Base-by-base conservation (phyloP, 2,888 invertebrate species). In the Aleiodes alternator region DNA sequence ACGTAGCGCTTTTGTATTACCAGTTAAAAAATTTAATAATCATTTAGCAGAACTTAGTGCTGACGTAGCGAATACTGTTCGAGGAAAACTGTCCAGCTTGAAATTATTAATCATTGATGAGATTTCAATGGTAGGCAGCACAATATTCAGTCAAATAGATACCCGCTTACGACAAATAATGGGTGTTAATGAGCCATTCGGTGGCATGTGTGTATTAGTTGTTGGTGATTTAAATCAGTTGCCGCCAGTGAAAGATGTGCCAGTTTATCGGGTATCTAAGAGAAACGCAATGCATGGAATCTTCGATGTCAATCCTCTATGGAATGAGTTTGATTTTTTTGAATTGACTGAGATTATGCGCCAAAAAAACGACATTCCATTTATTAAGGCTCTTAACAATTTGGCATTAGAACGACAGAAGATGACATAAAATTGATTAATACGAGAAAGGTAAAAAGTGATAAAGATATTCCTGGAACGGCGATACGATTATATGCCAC, bases 161-260 rank as follows among this genome's bases (percentile, higher is more conserved):
- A 80, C 80, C 34, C 78, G 84, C 64, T 78, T 87, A 29, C 72
- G 82, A 75, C 85, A 88, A 82, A 86, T 86, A 38, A 82, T 76
- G 72, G 79, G 81, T 12, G 72, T 61, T 14, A 78, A 83, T 72
- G 64, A 80, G 76, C 64, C 69, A 23, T 87, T 88, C 81, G 87
- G 87, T 16, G 84, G 85, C 16, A 61, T 86, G 5, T 85, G 85
- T n/a, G 80, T 88, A n/a, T 66, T 87, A 7, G 79, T 82, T 14
- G 82, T 88, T 71, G 88, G 88, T 29, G 87, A 88, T 76, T 81
- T 87, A 12, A 80, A 84, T 79, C 86, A 88, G 79, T 78, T 87
- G 48, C 84, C 84, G 29, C 86, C 86, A 31, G 85, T 87, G 16
- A 76, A 78, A 38, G 84, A 85, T 56, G 69, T 61, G 7, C 66